Percentiles rank a stretch among this genome's conserved stretches.
Evolutionary conservation across 2,888 invertebrate species (phyloP).

Genomic region (Cephus nigrinus): DNA sequence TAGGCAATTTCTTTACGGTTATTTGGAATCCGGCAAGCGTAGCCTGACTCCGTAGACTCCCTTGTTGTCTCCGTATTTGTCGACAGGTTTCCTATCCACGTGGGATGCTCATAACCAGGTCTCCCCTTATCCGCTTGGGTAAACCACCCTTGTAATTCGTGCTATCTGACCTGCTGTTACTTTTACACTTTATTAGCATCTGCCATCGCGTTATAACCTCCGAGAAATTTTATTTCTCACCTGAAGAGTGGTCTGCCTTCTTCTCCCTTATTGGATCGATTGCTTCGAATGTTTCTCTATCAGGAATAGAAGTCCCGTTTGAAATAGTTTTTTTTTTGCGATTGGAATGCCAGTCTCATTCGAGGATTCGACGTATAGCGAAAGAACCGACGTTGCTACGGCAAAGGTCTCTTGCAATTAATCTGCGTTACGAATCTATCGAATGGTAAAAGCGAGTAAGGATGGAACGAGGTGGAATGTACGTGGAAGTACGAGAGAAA

Average conservation of each 20-base stretch:
- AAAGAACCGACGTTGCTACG: constrained; percentile 16
- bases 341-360: not conserved
- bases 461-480: not conserved
- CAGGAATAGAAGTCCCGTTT: not conserved
- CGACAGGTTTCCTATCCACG: not conserved
- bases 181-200: constrained; percentile 6
- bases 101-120: not conserved
- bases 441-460: constrained; percentile 7
- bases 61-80: not conserved
- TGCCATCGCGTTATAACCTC: not conserved
- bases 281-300: not conserved
- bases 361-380: not conserved
- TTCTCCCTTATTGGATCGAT: not conserved
- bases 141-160: not conserved
- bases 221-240: not conserved
- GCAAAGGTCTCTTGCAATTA: constrained; percentile 55
- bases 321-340: not conserved
- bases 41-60: not conserved
- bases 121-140: not conserved
- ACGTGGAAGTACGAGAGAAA: not conserved
- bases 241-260: not conserved
- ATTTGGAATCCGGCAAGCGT: not conserved
- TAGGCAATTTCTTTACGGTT: not conserved
- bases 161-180: not conserved
- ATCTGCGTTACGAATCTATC: constrained; percentile 51